A percentile compares a stretch with the other conserved stretches of the same genome.
These are phyloP conservation scores for Drosophila dives DNA, from an alignment of 2,888 invertebrate species.

Conservation along the genomic window DNA sequence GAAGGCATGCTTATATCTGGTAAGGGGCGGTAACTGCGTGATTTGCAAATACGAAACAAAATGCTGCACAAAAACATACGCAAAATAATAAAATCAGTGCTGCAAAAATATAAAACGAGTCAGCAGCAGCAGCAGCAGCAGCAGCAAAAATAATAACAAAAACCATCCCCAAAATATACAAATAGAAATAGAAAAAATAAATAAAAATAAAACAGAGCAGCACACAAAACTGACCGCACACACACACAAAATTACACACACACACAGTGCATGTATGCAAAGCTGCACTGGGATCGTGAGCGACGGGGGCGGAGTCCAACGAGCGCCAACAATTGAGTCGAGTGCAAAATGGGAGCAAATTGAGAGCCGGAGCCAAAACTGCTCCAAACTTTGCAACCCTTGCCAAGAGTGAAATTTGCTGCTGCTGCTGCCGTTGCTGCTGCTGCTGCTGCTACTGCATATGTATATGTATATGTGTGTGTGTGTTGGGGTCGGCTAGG, in stretches of 20 bases:
- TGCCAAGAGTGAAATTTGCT: constrained; percentile 34
- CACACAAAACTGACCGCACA: constrained; percentile 49
- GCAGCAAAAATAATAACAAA: constrained; percentile 23
- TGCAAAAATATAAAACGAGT: constrained; percentile 62
- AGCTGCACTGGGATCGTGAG: constrained; percentile 38
- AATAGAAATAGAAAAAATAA: constrained; percentile 20
- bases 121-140: constrained; percentile 18
- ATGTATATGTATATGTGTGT: background rate
- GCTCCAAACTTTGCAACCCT: constrained; percentile 57
- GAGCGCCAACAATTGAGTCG: constrained; percentile 53
- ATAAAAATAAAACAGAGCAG: constrained; percentile 21
- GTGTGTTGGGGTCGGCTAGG: constrained; percentile 31
- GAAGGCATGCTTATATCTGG: background rate
- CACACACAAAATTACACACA: constrained; percentile 37
- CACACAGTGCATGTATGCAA: constrained; percentile 31
- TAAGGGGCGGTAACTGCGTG: constrained; percentile 32
- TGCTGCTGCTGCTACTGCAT: background rate
- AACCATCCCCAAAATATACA: constrained; percentile 38
- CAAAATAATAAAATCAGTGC: constrained; percentile 68
- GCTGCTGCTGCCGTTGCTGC: background rate
- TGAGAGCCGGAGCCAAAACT: constrained; percentile 31
- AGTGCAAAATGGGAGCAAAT: constrained; percentile 36
- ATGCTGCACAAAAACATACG: constrained; percentile 52
- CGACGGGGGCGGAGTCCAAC: constrained; percentile 67
- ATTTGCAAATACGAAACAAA: constrained; percentile 54